Percentiles rank a stretch among this genome's conserved stretches.
Conservation (phyloP, 2,888 invertebrate genomes). For the Hylaea fasciaria region DNA sequence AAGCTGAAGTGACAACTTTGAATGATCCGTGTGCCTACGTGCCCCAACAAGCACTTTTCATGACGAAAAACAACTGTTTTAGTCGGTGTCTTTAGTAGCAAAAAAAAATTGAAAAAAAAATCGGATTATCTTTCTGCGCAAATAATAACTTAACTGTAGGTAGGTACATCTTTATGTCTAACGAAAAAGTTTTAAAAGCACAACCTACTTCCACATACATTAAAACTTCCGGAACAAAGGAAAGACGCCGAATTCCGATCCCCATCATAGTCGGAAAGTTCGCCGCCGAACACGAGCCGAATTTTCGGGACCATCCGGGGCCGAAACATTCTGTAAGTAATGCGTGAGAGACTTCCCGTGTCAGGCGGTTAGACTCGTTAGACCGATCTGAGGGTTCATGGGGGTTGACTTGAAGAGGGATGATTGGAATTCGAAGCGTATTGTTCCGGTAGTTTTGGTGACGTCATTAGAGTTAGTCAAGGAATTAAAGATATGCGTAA, state of each 20-base stretch:
- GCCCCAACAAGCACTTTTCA: too few species aligned
- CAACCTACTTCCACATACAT: slow-evolving; percentile 1
- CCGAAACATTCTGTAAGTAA: slow-evolving; percentile 10
- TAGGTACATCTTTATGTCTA: too few species aligned
- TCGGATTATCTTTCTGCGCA: too few species aligned
- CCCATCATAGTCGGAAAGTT: slow-evolving; percentile 7
- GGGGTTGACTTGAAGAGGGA: slow-evolving; percentile 6
- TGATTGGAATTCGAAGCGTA: background rate
- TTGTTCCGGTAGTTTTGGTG: background rate
- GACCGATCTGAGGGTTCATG: slow-evolving; percentile 1
- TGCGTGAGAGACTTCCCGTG: slow-evolving; percentile 17
- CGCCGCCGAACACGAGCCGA: slow-evolving; percentile 2
- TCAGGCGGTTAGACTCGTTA: slow-evolving; percentile 10
- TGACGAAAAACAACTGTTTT: too few species aligned
- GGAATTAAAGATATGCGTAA: background rate
- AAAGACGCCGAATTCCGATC: slow-evolving; percentile 4
- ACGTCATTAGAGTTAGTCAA: background rate
- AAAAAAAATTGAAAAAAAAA: too few species aligned
- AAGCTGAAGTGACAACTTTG: too few species aligned
- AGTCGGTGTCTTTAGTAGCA: too few species aligned
- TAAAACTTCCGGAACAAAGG: slow-evolving; percentile 7
- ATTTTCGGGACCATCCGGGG: slow-evolving; percentile 2
- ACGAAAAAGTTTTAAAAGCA: too few species aligned
- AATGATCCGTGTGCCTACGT: too few species aligned
- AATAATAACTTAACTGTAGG: too few species aligned